Conservation (phyloP, 2,797 vertebrate species). For the Liparis tanakae region DNA sequence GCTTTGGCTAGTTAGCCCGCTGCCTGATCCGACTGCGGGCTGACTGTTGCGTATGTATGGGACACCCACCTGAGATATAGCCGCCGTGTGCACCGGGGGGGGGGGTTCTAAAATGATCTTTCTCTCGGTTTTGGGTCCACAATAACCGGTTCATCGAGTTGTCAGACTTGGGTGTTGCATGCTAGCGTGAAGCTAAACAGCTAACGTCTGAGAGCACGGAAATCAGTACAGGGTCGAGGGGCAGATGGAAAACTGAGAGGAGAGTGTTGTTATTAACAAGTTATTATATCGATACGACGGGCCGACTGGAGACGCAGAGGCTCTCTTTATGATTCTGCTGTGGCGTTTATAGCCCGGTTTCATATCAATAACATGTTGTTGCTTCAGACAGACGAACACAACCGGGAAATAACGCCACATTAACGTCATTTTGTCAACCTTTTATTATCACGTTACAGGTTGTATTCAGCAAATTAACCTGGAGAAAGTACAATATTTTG, state of each 20-base stretch:
- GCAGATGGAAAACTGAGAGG: conserved; percentile 32
- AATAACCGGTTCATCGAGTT: conserved; percentile 74
- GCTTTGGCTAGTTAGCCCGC: conserved; percentile 67
- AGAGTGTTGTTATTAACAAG: background rate
- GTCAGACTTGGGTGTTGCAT: conserved; percentile 58
- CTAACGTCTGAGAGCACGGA: conserved; percentile 67
- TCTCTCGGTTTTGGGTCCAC: conserved; percentile 11
- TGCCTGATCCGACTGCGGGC: conserved; percentile 7
- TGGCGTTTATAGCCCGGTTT: background rate
- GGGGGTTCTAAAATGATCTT: background rate
- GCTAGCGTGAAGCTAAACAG: conserved; percentile 73
- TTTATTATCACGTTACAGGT: too few relatives aligned
- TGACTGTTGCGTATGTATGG: background rate
- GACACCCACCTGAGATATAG: background rate
- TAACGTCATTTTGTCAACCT: background rate
- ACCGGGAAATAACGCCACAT: background rate
- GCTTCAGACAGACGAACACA: conserved; percentile 5
- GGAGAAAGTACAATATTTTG: background rate
- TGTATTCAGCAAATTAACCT: background rate
- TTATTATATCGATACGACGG: background rate
- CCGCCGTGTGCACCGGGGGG: too few relatives aligned
- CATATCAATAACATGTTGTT: background rate
- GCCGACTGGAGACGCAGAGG: background rate
- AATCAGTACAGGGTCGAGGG: conserved; percentile 43
- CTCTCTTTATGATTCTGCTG: rapidly evolving